Conservation (phyloP, 2,797 vertebrate species). For the Micrastur ruficollis region DNA sequence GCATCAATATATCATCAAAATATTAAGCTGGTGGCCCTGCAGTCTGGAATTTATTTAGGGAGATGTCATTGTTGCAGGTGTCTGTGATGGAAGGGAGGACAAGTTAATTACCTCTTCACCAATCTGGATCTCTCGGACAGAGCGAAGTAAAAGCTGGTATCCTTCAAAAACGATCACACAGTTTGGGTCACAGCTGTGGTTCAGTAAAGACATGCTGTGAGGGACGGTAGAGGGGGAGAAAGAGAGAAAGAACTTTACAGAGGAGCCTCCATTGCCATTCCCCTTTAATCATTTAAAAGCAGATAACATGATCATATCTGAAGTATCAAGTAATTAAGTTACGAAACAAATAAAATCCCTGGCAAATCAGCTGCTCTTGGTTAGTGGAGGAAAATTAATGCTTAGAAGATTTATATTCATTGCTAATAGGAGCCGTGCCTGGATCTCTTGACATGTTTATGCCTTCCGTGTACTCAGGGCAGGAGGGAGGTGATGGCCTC, state of each 20-base stretch:
- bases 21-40: slow-evolving; percentile 64
- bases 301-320: neutral
- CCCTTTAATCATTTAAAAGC: neutral
- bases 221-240: neutral
- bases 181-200: slow-evolving; percentile 95
- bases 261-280: neutral
- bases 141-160: slow-evolving; percentile 83
- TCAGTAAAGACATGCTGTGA: slow-evolving; percentile 91
- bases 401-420: neutral
- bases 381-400: neutral
- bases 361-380: neutral
- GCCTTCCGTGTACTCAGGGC: neutral
- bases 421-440: neutral
- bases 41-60: slow-evolving; percentile 69
- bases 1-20: slow-evolving; percentile 70
- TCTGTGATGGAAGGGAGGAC: slow-evolving; percentile 54
- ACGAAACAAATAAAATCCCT: neutral
- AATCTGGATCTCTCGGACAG: slow-evolving; percentile 80
- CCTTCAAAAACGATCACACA: slow-evolving; percentile 91
- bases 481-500: neutral
- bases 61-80: slow-evolving; percentile 34
- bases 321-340: neutral
- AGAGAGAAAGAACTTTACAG: neutral
- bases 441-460: neutral
- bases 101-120: slow-evolving; percentile 88